These are phyloP conservation scores for Lerema accius DNA, from an alignment of 1,140 invertebrate species.

Conservation along the genomic window DNA sequence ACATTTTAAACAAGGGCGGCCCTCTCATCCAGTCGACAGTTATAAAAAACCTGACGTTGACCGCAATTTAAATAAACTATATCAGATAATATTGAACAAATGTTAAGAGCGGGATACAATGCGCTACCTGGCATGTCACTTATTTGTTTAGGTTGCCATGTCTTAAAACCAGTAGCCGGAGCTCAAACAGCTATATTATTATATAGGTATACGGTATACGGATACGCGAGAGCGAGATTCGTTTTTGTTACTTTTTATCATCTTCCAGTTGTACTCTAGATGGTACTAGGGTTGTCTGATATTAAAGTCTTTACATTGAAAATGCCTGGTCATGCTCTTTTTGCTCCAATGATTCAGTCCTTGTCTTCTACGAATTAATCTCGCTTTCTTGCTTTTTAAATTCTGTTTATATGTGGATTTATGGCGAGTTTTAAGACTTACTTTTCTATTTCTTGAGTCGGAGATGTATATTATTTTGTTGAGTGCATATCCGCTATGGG, in stretches of 20 bases:
- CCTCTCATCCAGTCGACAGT: conserved; percentile 14
- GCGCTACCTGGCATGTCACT: conserved; percentile 76
- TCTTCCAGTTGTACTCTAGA: conserved; percentile 67
- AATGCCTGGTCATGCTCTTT: not conserved
- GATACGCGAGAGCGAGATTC: conserved; percentile 55
- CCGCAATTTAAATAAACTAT: conserved; percentile 64
- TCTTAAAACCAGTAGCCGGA: conserved; percentile 78
- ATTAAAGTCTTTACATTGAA: not conserved
- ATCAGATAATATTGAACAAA: conserved; percentile 80
- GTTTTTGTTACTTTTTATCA: conserved; percentile 76
- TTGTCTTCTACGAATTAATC: not conserved
- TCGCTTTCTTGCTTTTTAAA: not conserved
- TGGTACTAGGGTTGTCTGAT: conserved; percentile 53
- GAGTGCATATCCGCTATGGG: conserved; percentile 50
- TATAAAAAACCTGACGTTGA: conserved; percentile 30
- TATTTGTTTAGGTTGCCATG: conserved; percentile 77
- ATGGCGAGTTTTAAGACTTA: not conserved
- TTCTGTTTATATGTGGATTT: not conserved
- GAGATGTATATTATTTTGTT: conserved; percentile 27
- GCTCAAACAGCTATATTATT: conserved; percentile 51
- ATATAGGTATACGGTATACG: conserved; percentile 57
- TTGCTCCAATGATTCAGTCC: not conserved
- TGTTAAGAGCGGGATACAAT: conserved; percentile 67
- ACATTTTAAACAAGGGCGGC: conserved; percentile 14
- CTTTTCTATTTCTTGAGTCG: not conserved